Percentiles rank a stretch among this genome's conserved stretches.
Conservation (phyloP, 2,113 vertebrate genomes). For the Nannospalax galili region DNA sequence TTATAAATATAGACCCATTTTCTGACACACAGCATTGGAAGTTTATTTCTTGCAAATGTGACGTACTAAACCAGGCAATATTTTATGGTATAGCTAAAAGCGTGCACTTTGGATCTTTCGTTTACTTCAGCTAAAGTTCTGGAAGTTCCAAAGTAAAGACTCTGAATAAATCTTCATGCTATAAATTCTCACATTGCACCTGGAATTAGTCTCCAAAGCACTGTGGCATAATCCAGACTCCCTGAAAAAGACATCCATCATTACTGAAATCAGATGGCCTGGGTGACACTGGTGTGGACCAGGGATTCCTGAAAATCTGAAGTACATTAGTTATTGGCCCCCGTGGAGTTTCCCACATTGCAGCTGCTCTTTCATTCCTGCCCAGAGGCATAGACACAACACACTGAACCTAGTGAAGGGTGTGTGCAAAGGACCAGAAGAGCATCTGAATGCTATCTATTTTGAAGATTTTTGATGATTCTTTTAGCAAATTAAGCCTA, state of each 20-base stretch:
- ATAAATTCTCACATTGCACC: not conserved
- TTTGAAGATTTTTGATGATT: not conserved
- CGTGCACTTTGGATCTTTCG: not conserved
- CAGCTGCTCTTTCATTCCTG: not conserved
- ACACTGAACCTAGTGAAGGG: not conserved
- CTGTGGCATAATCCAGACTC: not conserved
- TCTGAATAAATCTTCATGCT: not conserved
- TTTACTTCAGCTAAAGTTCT: not conserved
- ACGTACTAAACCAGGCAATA: not conserved
- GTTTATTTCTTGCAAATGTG: not conserved
- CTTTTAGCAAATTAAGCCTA: not conserved
- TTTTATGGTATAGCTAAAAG: not conserved
- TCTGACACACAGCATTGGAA: not conserved
- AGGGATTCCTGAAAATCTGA: not conserved
- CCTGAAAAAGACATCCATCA: not conserved
- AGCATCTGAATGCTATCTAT: not conserved
- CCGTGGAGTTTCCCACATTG: no score
- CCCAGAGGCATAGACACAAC: not conserved
- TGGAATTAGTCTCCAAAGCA: not conserved
- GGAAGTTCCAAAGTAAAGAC: not conserved
- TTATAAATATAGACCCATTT: not conserved
- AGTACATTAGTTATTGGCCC: not conserved
- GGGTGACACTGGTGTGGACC: not conserved
- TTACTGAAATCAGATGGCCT: not conserved
- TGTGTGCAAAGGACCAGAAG: not conserved